Base-by-base conservation (phyloP, 2,888 invertebrate genomes). In the Scaptomyza flava region DNA sequence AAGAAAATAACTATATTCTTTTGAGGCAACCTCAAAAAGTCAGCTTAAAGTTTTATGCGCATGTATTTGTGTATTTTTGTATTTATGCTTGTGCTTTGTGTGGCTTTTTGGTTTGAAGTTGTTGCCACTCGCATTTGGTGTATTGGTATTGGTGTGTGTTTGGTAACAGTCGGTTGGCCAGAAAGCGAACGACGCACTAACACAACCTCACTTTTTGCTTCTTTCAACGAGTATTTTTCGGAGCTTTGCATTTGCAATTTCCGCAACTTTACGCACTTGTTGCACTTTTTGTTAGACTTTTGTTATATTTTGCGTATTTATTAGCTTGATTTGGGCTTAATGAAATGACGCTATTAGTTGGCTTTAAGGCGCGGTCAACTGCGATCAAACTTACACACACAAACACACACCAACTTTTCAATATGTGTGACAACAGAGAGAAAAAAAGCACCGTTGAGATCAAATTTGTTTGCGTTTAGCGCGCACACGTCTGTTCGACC, bases 371-470 rank as follows among this genome's bases (percentile, higher is more conserved):
- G 84, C 84, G 84, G 84, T 85, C 89, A 85, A 52, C 47, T 41
- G 64, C 70, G 84, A 81, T 81, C 81, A 64, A 61, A 79, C 69
- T 68, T 52, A 78, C 63, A 66, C 57, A 57, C 36, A 34, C 68
- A 58, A 38, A 41, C 17, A 27, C 45, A 45, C 12, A n/a, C 41
- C 7, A 31, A 64, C 54, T 45, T 46, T 36, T 48, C 45, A n/a
- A 36, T 54, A 45, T 56, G 60, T 63, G 46, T 62, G 79, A 80
- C 57, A 65, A 62, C 66, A 50, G 63, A 57, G 59, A 46, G 66
- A 58, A 71, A 79, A 79, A 77, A 84, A 89, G 85, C 84, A 85
- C 84, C 89, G 85, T 87, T 85, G 84, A 85, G 84, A 85, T 85
- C 84, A 85, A 87, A 72, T 66, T 68, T 53, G 34, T 23, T 36